phyloP scores from a whole-genome alignment of 2,888 invertebrate species.

The Alcis repandata region DNA sequence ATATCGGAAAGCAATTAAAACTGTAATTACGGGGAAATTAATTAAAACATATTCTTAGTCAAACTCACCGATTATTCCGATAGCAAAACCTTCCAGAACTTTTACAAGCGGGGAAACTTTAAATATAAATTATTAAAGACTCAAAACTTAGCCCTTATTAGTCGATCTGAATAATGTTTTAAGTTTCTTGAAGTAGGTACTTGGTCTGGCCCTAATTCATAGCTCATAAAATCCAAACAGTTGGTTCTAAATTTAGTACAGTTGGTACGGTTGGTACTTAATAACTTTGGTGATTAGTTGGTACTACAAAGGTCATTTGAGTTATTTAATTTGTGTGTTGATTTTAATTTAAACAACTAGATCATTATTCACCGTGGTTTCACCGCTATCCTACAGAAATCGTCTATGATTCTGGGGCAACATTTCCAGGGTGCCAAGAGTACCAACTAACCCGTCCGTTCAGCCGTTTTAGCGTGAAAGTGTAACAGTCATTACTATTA shows the following conservation, averaged over 20 bases:
- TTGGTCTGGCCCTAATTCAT: constrained; percentile 7
- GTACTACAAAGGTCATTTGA: too few relatives aligned
- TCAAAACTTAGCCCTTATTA: constrained; percentile 9
- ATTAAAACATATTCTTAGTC: constrained; percentile 20
- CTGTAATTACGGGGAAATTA: constrained; percentile 12
- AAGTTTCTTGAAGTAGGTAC: constrained; percentile 3
- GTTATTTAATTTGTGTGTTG: too few relatives aligned
- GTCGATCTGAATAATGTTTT: constrained; percentile 15
- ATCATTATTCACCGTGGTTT: too few relatives aligned
- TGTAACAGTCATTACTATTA: too few relatives aligned
- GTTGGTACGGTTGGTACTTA: not conserved
- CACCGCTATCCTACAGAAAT: too few relatives aligned
- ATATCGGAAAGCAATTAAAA: constrained; percentile 30
- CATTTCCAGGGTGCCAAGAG: too few relatives aligned
- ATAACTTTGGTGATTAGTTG: not conserved
- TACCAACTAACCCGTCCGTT: too few relatives aligned
- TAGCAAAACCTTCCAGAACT: constrained; percentile 1
- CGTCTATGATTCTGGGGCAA: too few relatives aligned
- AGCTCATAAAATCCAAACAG: not conserved
- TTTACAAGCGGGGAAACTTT: constrained; percentile 5
- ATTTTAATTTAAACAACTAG: too few relatives aligned
- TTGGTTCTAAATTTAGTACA: not conserved
- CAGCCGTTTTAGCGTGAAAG: too few relatives aligned
- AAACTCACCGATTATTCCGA: constrained; percentile 1
- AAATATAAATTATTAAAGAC: constrained; percentile 12